phyloP scores from a whole-genome alignment of 2,888 invertebrate species.

The Gortyna flavago region DNA sequence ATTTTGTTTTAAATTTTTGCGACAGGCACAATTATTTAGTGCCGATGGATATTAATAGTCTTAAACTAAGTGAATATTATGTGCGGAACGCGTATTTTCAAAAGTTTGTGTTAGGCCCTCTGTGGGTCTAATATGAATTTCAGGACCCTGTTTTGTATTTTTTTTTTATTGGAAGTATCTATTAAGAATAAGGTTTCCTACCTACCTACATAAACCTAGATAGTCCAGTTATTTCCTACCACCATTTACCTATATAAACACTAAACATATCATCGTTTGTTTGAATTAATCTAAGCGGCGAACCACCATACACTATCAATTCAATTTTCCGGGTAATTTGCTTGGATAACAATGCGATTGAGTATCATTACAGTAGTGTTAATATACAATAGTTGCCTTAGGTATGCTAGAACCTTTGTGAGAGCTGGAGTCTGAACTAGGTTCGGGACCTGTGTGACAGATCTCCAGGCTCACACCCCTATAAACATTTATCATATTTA shows the following conservation, averaged over 20 bases:
- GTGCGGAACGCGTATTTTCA: no score
- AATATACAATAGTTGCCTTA: no score
- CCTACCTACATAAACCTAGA: not conserved
- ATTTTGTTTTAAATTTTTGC: no score
- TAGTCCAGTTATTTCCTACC: not conserved
- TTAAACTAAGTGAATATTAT: not conserved
- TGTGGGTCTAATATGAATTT: no score
- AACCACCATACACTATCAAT: slow-evolving; percentile 30
- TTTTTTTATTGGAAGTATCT: not conserved
- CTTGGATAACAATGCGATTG: slow-evolving; percentile 39
- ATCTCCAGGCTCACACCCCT: no score
- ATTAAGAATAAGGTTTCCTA: not conserved
- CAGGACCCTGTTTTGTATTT: not conserved
- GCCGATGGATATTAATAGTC: not conserved
- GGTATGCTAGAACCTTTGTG: no score
- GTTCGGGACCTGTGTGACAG: no score
- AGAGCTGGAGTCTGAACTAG: no score
- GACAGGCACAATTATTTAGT: not conserved
- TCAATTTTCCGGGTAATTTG: slow-evolving; percentile 59
- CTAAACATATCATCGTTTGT: slow-evolving; percentile 3
- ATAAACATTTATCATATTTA: no score
- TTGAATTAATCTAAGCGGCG: slow-evolving; percentile 10
- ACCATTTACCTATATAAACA: not conserved
- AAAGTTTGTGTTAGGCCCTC: no score
- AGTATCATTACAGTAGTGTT: no score